A percentile compares a stretch with the other conserved stretches of the same genome.
These are phyloP conservation scores for Archips xylosteana DNA, from an alignment of 2,888 invertebrate species.

Conservation along the genomic window DNA sequence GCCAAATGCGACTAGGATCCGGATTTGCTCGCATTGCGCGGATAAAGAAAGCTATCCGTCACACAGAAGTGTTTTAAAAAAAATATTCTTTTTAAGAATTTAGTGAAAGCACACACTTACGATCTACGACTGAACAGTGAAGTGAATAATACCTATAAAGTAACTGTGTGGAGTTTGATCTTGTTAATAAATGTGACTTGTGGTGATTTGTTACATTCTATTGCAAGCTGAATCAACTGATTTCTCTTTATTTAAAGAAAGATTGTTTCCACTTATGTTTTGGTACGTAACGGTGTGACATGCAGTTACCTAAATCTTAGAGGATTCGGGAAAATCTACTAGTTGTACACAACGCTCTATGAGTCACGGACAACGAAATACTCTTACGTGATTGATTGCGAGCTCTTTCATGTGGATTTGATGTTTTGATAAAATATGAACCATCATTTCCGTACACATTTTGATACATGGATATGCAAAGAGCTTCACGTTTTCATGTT, in stretches of 20 bases:
- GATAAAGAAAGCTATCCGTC: conserved; percentile 59
- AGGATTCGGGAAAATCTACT: conserved; percentile 58
- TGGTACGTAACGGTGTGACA: conserved; percentile 52
- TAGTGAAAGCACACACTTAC: no score
- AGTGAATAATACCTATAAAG: no score
- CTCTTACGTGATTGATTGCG: conserved; percentile 57
- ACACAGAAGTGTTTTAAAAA: conserved; percentile 50
- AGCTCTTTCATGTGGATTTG: conserved; percentile 27
- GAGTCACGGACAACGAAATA: conserved; percentile 54
- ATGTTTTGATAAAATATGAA: conserved; percentile 37
- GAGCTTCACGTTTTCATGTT: conserved; percentile 12
- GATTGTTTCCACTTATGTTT: not conserved
- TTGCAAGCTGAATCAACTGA: no score
- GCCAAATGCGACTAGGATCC: conserved; percentile 75
- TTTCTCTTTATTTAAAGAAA: no score
- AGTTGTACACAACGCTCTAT: conserved; percentile 52
- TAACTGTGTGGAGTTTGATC: no score
- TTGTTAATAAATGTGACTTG: no score
- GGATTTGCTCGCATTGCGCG: conserved; percentile 71
- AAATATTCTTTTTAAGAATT: no score
- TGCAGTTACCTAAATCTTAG: conserved; percentile 55
- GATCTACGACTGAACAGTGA: no score
- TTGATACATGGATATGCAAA: conserved; percentile 26
- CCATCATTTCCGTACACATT: not conserved
- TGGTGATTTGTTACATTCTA: no score